Base-by-base conservation (phyloP, 2,113 vertebrate species). In the Sorex araneus region DNA sequence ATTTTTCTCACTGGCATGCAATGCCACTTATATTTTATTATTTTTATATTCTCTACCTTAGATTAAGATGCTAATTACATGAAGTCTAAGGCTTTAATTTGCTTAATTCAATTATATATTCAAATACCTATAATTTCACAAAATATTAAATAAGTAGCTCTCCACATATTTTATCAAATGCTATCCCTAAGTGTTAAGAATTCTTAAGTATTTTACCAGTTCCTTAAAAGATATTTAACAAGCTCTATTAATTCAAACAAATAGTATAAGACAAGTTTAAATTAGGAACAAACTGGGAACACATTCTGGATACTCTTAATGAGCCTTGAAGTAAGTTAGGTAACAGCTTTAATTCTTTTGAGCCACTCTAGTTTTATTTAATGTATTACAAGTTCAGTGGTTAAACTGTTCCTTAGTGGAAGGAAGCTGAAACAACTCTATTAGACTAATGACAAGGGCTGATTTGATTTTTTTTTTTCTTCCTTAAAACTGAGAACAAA, bases 261-360 rank as follows among this genome's bases (percentile, higher is more conserved):
- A 86, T n/a, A 66, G 1, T 67, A 32, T 69, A 73, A 76, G 23
- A 77, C 40, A 91, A 83, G 28, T 89, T 94, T 73, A 87, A 89
- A 87, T 9, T 63, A 86, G 34, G 27, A 90, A 5, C 73, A 69
- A 96, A 92, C 3, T 77, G 32, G 80, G 27, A 86, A 80, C 30
- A 86, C 75, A 84, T 54, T 86, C 93, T 66, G 84, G 91, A 16
- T 90, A 64, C 15, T n/a, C 69, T 93, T 95, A 95, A 96, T 91
- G 94, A 96, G 23, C 76, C 89, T 96, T 95, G 91, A 93, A 93
- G 74, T 91, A 87, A 91, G 69, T 93, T 81, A 91, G 69, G 84
- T 92, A 95, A 81, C 3, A 87, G 21, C 6, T 45, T 93, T 83
- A 93, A 92, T 94, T 95, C 32, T 95, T 96, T 64, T 89, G 43